phyloP scores from a whole-genome alignment of 2,797 vertebrate genomes.

The Eulemur coronatus region DNA sequence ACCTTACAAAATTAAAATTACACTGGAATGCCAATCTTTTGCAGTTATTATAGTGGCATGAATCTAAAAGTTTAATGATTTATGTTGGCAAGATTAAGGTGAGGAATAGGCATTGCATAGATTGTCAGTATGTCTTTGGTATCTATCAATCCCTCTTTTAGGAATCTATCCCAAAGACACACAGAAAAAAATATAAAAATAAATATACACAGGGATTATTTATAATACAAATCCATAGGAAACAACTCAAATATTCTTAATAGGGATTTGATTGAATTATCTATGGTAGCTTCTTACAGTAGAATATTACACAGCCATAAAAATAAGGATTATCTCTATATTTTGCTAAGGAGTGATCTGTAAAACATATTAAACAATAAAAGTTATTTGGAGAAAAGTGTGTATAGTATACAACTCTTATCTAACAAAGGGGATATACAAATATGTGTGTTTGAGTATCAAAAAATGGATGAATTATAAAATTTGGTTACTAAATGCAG shows the following conservation, averaged over 20 bases:
- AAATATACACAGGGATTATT: neutral
- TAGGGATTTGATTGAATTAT: neutral
- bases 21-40: neutral
- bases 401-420: neutral
- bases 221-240: neutral
- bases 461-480: neutral
- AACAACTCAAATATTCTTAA: neutral
- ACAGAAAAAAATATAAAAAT: neutral
- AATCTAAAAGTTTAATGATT: neutral
- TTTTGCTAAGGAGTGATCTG: neutral
- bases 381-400: neutral
- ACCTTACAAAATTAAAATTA: neutral
- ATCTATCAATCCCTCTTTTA: neutral
- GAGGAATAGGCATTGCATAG: neutral
- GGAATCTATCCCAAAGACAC: neutral
- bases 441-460: neutral
- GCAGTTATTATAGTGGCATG: neutral
- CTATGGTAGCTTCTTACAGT: neutral
- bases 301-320: neutral
- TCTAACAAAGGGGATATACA: neutral
- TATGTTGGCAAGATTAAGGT: neutral
- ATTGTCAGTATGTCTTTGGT: neutral
- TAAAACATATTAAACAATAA: neutral
- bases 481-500: neutral
- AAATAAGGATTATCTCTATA: neutral